phyloP scores from a whole-genome alignment of 2,888 invertebrate species.

The Hipparchia semele region DNA sequence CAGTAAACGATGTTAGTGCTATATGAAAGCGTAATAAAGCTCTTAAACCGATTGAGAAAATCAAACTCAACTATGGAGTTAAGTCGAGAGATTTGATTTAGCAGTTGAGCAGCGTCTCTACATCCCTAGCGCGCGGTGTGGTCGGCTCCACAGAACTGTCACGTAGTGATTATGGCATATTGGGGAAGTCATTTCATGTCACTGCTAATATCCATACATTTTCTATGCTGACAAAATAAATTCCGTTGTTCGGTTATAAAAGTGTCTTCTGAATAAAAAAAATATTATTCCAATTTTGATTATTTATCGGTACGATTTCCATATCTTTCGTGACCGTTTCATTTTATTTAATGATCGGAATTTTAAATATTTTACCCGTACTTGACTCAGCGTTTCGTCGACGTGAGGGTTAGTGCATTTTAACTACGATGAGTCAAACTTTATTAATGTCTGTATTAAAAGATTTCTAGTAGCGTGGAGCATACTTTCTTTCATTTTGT shows the following conservation, averaged over 20 bases:
- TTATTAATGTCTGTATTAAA: too few relatives aligned
- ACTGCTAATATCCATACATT: conserved; percentile 26
- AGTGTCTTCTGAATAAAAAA: conserved; percentile 1
- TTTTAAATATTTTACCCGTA: not conserved
- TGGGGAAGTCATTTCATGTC: conserved; percentile 32
- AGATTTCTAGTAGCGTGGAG: too few relatives aligned
- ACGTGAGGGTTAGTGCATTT: too few relatives aligned
- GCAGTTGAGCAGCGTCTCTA: not conserved
- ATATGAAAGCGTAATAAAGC: too few relatives aligned
- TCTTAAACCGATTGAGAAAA: too few relatives aligned
- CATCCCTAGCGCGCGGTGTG: not conserved
- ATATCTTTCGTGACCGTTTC: not conserved
- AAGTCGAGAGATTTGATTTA: not conserved
- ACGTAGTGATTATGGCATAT: conserved; percentile 27
- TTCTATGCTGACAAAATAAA: conserved; percentile 14
- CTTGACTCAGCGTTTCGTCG: too few relatives aligned
- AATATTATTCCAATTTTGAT: conserved; percentile 1
- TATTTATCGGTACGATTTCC: not conserved
- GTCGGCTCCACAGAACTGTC: conserved; percentile 13
- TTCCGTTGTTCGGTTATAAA: conserved; percentile 1
- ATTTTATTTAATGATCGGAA: not conserved
- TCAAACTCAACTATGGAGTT: not conserved
- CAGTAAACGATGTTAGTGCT: too few relatives aligned
- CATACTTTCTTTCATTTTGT: too few relatives aligned
- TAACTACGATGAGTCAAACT: too few relatives aligned